Evolutionary conservation across 2,113 vertebrate genomes (phyloP), one percentile per base, ranked within the genome.

Genomic region (Canis aureus): DNA sequence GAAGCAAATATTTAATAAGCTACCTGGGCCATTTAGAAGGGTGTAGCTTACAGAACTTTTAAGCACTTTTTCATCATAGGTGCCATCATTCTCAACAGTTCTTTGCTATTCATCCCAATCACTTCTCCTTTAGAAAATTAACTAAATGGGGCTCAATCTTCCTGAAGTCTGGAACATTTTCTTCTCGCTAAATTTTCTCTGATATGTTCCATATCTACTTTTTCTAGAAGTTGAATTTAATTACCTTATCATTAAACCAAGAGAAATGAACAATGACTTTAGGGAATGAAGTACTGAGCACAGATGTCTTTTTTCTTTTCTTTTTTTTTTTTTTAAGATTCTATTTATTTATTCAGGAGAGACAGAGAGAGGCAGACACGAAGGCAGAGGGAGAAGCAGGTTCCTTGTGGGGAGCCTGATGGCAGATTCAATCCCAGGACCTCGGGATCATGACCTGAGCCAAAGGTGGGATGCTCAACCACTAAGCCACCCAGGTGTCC

Each of bases 191-290:
- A 85, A 89, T 89, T 89, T 93, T 93, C 78, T 92, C 60, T 87
- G 86, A 95, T 71, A 91, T 74, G 96, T 83, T 35, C 60, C 53
- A 94, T 38, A 78, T 86, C 49, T 94, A 57, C 66, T 80, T 91
- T 80, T 94, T 87, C 81, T 87, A 95, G 57, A 94, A 91, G 86
- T 0, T 84, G 57, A 96, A 96, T 80, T 96, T 71, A 94, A 79
- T 85, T 73, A 82, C 23, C 66, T 83, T 86, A 95, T 78, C 53
- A 80, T 59, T 64, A 86, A 74, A 93, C 67, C 92, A 94, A 94
- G 25, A 96, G 60, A 97, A 94, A 62, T 67, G 89, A 91, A 81
- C 27, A 49, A n/a, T 43, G 79, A 93, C 60, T 84, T 87, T 38
- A 79, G 64, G 78, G 53, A 90, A 86, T 86, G 71, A 94, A 69